Base-by-base conservation (phyloP, 2,797 vertebrate genomes). In the Tadarida brasiliensis region DNA sequence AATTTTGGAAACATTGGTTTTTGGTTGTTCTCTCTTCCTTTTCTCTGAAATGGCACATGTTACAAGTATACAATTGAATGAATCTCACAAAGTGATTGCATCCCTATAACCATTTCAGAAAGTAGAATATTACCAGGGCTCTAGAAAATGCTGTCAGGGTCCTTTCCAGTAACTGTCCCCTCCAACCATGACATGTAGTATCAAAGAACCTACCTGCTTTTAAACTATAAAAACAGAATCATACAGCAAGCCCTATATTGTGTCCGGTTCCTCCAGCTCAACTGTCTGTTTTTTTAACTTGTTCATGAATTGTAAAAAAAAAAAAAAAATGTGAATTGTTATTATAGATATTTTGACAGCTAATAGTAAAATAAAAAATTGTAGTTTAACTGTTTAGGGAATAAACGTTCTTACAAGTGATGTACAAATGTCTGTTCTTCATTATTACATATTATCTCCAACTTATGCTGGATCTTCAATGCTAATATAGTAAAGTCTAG, bases 361-460 rank as follows among this genome's bases (percentile, higher is more conserved):
- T 22, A 81, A 24, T 19, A 30, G 5, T 74, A 3, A n/a, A n/a
- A n/a, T n/a, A 57, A 67, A 85, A 86, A n/a, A 68, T 33, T 68
- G 7, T 35, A 47, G 20, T 61, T 81, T 17, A 82, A 82, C 8
- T 71, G 3, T 54, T 83, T 84, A 35, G 35, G 59, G 61, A 11
- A 39, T 56, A 76, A 57, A 54, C 49, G 7, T 57, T 80, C 51
- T 73, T 74, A 80, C 5, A 83, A 57, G 14, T 33, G 35, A 35
- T 61, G n/a, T 65, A 65, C n/a, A 77, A 73, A 88, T 44, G 19
- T 49, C 15, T 88, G 9, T 87, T 88, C 47, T 56, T 70, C 68
- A 70, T 83, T 87, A 56, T 65, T 63, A 28, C 30, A 57, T 63
- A 33, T 39, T 28, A 33, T 74, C 15, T 35, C 3, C 19, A 67